phyloP scores from a whole-genome alignment of 2,113 vertebrate species.

The Setophaga coronata region DNA sequence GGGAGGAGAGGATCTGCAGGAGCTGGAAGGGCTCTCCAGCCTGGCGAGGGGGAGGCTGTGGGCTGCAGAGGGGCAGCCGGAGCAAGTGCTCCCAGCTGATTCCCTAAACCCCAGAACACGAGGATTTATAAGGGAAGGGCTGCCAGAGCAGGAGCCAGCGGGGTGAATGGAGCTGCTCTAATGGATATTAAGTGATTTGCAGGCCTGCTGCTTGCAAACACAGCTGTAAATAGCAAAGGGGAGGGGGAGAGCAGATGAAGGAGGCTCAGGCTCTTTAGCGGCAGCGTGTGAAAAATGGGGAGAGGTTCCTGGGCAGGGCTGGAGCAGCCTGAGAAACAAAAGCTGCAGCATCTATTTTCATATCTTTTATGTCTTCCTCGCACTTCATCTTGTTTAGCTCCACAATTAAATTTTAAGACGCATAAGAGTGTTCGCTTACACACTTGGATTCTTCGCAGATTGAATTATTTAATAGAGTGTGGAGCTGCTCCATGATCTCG shows the following conservation, averaged over 20 bases:
- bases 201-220: conserved; percentile 64
- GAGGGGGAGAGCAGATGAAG: conserved; percentile 26
- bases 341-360: conserved; percentile 41
- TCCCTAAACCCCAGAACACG: neutral
- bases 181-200: conserved; percentile 73
- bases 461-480: conserved; percentile 77
- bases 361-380: conserved; percentile 60
- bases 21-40: neutral
- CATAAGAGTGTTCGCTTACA: conserved; percentile 56
- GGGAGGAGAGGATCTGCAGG: neutral
- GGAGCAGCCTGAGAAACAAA: conserved; percentile 48
- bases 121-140: neutral
- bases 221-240: conserved; percentile 64
- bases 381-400: conserved; percentile 68
- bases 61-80: neutral
- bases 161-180: conserved; percentile 49
- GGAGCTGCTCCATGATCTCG: conserved; percentile 54
- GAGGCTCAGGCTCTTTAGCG: conserved; percentile 24
- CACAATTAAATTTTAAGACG: conserved; percentile 78
- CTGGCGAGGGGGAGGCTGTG: fast-evolving
- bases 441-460: conserved; percentile 69
- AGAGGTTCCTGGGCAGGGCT: conserved; percentile 9
- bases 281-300: conserved; percentile 52
- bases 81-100: neutral
- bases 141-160: conserved; percentile 24